Conservation (phyloP, 2,888 invertebrate genomes). For the Diarsia dahlii region DNA sequence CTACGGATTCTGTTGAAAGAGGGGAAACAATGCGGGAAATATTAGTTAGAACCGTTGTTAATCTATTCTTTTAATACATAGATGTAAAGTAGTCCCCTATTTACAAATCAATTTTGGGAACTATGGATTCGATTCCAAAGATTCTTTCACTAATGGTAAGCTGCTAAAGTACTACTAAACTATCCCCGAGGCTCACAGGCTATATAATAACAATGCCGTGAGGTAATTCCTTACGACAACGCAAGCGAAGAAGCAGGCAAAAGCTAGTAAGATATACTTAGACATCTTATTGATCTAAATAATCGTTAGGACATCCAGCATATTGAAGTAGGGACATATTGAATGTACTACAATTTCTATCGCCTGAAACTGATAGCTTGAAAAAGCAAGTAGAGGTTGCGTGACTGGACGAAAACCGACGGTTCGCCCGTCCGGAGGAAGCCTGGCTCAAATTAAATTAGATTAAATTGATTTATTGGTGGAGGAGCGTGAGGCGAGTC, state of each 20-base stretch:
- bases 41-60: background rate
- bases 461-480: slow-evolving; percentile 90
- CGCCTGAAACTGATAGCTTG: slow-evolving; percentile 34
- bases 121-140: background rate
- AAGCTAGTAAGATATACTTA: background rate
- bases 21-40: background rate
- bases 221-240: background rate
- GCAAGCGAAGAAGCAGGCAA: background rate
- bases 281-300: background rate
- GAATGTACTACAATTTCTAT: background rate
- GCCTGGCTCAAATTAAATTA: slow-evolving; percentile 88
- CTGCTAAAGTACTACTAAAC: background rate
- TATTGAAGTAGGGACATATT: background rate
- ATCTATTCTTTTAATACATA: background rate
- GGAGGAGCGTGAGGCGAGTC: slow-evolving; percentile 81
- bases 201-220: background rate
- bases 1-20: background rate
- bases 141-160: background rate
- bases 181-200: background rate
- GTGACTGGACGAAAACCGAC: slow-evolving; percentile 79
- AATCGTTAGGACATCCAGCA: background rate
- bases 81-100: background rate
- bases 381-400: slow-evolving; percentile 72
- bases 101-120: background rate
- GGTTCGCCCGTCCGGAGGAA: slow-evolving; percentile 79